Evolutionary conservation across 2,113 vertebrate genomes (phyloP), one percentile per base, ranked within the genome.

Genomic region (Mustelus asterias): DNA sequence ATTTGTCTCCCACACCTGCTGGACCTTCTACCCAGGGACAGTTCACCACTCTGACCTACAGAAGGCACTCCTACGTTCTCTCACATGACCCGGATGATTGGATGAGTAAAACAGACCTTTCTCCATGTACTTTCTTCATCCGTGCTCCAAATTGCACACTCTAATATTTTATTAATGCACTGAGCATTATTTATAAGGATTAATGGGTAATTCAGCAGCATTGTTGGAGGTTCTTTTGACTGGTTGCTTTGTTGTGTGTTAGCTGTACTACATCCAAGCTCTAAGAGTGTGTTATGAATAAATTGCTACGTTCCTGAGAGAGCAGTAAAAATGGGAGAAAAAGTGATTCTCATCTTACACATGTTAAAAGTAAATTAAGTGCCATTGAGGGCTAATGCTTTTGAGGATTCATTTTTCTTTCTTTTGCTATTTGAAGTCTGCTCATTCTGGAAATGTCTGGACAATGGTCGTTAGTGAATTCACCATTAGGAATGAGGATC

Each of bases 121-220:
- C 16, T 37, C 89, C 60, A 20, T 65, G 29, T 65, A 67, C n/a
- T 10, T 93, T 93, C 14, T 93, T 67, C 33, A 93, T 93, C 67
- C n/a, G 33, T 93, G 33, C 16, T 37, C 13, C 60, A 93, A 93
- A n/a, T 93, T 93, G 89, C 33, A 8, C 0, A 65, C 58, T 65
- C 89, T 65, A 37, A 37, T 93, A 93, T 93, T 93, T 93, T 65
- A 67, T 93, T 93, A 67, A 93, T 93, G 60, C 18, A 93, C 33
- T 93, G 33, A 65, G 60, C 89, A 67, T 93, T 93, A 92, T 92
- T 92, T 92, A 65, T 93, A 93, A 93, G 89, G 89, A 65, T 37
- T 93, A 65, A 93, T 93, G 60, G 29, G 60, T 93, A 93, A 37
- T 63, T 63, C 37, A 93, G 33, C 58, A 65, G 58, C 60, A 93